Evolutionary conservation across 2,888 invertebrate species (phyloP), one percentile per base, ranked within the genome.

Genomic region (Liposcelis brunnea): DNA sequence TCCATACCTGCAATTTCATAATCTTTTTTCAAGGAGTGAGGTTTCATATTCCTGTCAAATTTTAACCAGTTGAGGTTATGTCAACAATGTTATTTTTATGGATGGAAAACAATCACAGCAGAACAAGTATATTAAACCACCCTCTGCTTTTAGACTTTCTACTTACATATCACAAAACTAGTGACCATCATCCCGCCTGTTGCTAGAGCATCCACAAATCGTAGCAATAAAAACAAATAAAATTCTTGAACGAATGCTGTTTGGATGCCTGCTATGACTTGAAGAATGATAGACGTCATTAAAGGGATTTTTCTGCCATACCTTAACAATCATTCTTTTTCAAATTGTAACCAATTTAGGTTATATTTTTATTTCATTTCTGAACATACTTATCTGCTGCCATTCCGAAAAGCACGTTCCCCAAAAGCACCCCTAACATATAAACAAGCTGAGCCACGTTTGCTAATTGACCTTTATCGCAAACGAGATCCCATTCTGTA

Each of bases 101-200:
- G 19, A n/a, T n/a, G n/a, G n/a, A n/a, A n/a, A n/a, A n/a, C n/a
- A n/a, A n/a, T n/a, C n/a, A n/a, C n/a, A n/a, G n/a, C n/a, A n/a
- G n/a, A n/a, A n/a, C n/a, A n/a, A n/a, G n/a, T n/a, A n/a, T n/a
- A n/a, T n/a, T n/a, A n/a, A n/a, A n/a, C n/a, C n/a, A n/a, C n/a
- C n/a, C n/a, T n/a, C n/a, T n/a, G n/a, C n/a, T n/a, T n/a, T n/a
- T n/a, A n/a, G n/a, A n/a, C n/a, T n/a, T n/a, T n/a, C n/a, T 35
- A 59, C 64, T 61, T 52, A 68, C 67, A 69, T 21, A 77, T 64
- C 42, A 79, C 72, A 53, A 75, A 77, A 52, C 73, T 71, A 37
- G 80, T 82, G 43, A 82, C 77, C 80, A 87, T 87, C 0, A 81
- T 80, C 32, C 86, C 86, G 38, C 83, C 84, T 1, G 82, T 83